These are phyloP conservation scores for Lepus europaeus DNA, from an alignment of 2,113 vertebrate species.

Conservation along the genomic window DNA sequence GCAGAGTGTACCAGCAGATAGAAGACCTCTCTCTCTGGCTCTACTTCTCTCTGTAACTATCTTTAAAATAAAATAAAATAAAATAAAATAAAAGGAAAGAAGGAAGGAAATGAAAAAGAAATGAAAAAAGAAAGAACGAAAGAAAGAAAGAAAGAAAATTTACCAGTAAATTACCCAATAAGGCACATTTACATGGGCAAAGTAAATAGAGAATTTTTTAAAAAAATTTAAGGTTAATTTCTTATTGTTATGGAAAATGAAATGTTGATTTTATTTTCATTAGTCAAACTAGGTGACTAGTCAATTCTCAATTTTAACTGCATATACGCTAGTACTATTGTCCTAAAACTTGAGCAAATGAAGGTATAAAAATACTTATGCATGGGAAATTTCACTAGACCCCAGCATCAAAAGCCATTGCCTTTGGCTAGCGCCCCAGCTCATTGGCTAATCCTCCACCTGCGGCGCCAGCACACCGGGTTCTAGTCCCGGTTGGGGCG, in stretches of 20 bases:
- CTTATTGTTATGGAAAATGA: conserved; percentile 40
- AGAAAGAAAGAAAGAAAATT: too few relatives aligned
- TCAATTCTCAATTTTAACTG: conserved; percentile 52
- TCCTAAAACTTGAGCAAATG: conserved; percentile 49
- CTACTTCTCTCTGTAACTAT: too few relatives aligned
- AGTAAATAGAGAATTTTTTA: neutral
- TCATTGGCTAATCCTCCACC: too few relatives aligned
- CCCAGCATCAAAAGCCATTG: conserved; percentile 67
- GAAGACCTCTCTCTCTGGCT: too few relatives aligned
- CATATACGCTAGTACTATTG: neutral
- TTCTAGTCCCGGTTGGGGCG: too few relatives aligned
- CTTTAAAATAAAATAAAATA: too few relatives aligned
- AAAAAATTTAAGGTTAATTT: conserved; percentile 54
- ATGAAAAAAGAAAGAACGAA: too few relatives aligned
- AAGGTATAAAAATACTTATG: neutral
- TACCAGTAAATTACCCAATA: neutral
- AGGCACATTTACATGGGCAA: conserved; percentile 19
- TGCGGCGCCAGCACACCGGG: too few relatives aligned
- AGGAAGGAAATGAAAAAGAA: too few relatives aligned
- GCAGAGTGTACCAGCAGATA: too few relatives aligned
- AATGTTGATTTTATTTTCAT: conserved; percentile 47
- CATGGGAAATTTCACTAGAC: conserved; percentile 70
- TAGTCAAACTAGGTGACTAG: conserved; percentile 41
- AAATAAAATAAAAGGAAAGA: too few relatives aligned
- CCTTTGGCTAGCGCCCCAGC: too few relatives aligned